phyloP scores from a whole-genome alignment of 2,888 invertebrate species.

The Agriopis aurantiaria region DNA sequence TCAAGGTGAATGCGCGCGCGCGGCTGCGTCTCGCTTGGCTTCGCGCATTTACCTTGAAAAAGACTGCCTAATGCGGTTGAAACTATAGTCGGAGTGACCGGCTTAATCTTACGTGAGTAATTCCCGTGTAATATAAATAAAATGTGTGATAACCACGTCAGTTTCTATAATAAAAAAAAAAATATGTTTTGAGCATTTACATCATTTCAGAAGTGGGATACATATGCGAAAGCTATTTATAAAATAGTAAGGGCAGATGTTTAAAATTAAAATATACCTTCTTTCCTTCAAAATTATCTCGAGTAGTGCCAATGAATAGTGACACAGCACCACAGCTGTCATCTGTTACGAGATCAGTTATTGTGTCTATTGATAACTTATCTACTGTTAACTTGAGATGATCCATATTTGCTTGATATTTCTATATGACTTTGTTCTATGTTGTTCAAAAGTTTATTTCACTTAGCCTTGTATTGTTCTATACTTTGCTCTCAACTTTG shows the following conservation, averaged over 20 bases:
- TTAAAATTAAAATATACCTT: slow-evolving; percentile 79
- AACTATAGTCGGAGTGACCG: no score
- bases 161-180: no score
- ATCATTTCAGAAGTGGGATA: no score
- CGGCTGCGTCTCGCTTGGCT: no score
- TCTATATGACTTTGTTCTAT: slow-evolving; percentile 2
- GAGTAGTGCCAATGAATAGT: slow-evolving; percentile 95
- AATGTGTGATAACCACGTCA: no score
- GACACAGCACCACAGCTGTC: slow-evolving; percentile 95
- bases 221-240: no score
- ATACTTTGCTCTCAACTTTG: slow-evolving; percentile 4
- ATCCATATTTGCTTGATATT: slow-evolving; percentile 84
- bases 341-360: slow-evolving; percentile 89
- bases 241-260: background rate
- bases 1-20: no score
- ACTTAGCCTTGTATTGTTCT: background rate
- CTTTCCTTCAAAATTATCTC: slow-evolving; percentile 93
- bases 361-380: slow-evolving; percentile 88
- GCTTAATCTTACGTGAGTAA: no score
- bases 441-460: background rate
- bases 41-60: no score
- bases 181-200: no score
- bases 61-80: no score
- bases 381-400: slow-evolving; percentile 89
- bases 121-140: no score